Conservation (phyloP, 2,797 vertebrate genomes). For the Xyrichtys novacula region DNA sequence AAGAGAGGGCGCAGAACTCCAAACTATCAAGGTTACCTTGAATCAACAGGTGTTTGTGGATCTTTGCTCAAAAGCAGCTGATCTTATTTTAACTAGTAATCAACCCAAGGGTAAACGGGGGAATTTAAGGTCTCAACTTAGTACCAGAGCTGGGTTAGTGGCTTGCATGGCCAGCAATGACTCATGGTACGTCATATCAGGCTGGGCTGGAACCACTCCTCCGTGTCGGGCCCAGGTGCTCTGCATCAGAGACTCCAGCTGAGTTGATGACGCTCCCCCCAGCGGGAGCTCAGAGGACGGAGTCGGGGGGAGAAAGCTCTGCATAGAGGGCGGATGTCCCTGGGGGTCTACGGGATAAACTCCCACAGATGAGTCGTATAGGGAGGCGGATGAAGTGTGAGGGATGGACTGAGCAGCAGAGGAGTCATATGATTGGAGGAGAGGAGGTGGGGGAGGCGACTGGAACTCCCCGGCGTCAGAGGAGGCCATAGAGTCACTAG, state of each 20-base stretch:
- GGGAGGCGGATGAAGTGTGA: slow-evolving; percentile 62
- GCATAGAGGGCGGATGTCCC: slow-evolving; percentile 90
- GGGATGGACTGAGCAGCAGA: slow-evolving; percentile 86
- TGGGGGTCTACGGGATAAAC: slow-evolving; percentile 69
- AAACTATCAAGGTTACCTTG: background rate
- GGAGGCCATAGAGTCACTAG: slow-evolving; percentile 94
- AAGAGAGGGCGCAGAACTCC: background rate
- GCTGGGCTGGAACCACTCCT: slow-evolving; percentile 74
- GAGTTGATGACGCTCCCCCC: slow-evolving; percentile 84
- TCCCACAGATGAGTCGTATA: slow-evolving; percentile 62
- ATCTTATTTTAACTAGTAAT: slow-evolving; percentile 42
- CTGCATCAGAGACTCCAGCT: slow-evolving; percentile 89
- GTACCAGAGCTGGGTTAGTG: slow-evolving; percentile 83
- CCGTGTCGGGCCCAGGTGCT: slow-evolving; percentile 81
- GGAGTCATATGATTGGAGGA: slow-evolving; percentile 79
- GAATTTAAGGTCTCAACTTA: slow-evolving; percentile 66
- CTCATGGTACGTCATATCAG: slow-evolving; percentile 83
- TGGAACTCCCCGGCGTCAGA: slow-evolving; percentile 94
- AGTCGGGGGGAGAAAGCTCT: slow-evolving; percentile 81
- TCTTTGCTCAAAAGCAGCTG: slow-evolving; percentile 35
- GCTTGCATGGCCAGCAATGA: slow-evolving; percentile 82
- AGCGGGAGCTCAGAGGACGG: slow-evolving; percentile 83
- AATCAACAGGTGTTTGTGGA: slow-evolving; percentile 7
- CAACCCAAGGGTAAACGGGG: slow-evolving; percentile 58
- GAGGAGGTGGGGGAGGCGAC: slow-evolving; percentile 89